Evolutionary conservation across 2,888 invertebrate genomes (phyloP).

Genomic region (Trichopria drosophilae): DNA sequence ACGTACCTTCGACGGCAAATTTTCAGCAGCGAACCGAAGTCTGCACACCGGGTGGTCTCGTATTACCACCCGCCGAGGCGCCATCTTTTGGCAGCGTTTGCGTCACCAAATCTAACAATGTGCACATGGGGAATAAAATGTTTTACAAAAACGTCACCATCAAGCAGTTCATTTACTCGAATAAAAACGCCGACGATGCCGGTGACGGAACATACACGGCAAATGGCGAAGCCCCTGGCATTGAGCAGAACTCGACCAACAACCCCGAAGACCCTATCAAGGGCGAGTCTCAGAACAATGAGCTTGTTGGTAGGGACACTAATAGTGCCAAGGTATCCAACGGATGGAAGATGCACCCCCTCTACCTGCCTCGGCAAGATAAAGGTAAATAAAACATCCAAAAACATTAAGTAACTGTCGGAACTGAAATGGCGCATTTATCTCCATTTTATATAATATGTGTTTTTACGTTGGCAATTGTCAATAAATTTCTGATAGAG

Average conservation of each 20-base stretch:
- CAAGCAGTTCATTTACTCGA: conserved; percentile 70
- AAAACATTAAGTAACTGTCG: too few species aligned
- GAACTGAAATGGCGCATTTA: too few species aligned
- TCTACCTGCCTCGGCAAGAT: background rate
- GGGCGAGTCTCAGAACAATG: too few species aligned
- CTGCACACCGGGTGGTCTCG: conserved; percentile 34
- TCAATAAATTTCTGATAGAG: too few species aligned
- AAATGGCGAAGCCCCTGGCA: background rate
- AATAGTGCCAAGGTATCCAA: conserved; percentile 9
- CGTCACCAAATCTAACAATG: conserved; percentile 70
- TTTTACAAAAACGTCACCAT: conserved; percentile 78
- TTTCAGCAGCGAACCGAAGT: conserved; percentile 23
- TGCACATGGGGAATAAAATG: conserved; percentile 76
- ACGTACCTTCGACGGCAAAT: conserved; percentile 1
- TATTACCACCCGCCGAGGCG: conserved; percentile 43
- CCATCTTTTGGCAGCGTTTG: conserved; percentile 67
- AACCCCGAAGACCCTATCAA: too few species aligned
- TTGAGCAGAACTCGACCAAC: background rate
- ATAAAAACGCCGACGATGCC: too few species aligned
- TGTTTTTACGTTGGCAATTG: too few species aligned
- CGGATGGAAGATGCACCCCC: background rate
- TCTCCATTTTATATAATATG: too few species aligned
- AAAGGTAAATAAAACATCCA: conserved; percentile 3
- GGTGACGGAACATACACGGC: conserved; percentile 1
- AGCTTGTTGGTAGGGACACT: background rate